A percentile compares a stretch with the other conserved stretches of the same genome.
These are phyloP conservation scores for Orchesellides sinensis DNA, from an alignment of 2,888 invertebrate genomes.

Conservation along the genomic window DNA sequence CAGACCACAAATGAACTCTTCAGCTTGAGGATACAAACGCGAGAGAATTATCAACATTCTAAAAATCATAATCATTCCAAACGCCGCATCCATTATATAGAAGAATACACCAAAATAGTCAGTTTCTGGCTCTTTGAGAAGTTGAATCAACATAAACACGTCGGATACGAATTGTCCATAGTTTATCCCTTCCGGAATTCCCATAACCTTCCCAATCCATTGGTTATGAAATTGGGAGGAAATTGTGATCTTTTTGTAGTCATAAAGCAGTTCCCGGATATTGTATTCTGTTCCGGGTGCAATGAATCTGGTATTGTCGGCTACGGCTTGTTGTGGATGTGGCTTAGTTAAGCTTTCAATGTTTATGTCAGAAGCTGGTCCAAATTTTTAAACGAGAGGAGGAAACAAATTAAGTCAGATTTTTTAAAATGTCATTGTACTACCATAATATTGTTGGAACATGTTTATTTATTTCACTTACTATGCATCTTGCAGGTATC, in stretches of 20 bases:
- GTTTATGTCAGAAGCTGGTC: no score
- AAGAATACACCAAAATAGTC: slow-evolving; percentile 61
- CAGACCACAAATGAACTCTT: slow-evolving; percentile 43
- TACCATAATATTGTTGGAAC: no score
- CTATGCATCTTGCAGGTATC: no score
- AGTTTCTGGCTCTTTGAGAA: slow-evolving; percentile 61
- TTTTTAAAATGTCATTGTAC: not conserved
- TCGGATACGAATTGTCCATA: slow-evolving; percentile 60
- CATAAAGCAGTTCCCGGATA: not conserved
- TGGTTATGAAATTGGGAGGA: slow-evolving; percentile 34
- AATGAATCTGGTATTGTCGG: not conserved
- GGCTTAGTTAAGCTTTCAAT: not conserved
- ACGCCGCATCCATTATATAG: slow-evolving; percentile 61
- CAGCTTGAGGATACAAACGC: slow-evolving; percentile 25
- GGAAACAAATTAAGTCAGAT: not conserved
- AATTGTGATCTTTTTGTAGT: slow-evolving; percentile 37
- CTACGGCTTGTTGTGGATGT: not conserved
- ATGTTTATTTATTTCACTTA: no score
- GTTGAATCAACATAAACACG: slow-evolving; percentile 62
- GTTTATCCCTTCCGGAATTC: slow-evolving; percentile 39
- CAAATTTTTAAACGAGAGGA: not conserved
- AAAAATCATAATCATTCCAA: slow-evolving; percentile 67
- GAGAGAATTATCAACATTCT: slow-evolving; percentile 63
- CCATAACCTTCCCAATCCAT: slow-evolving; percentile 37
- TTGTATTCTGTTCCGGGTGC: slow-evolving; percentile 26